phyloP scores from a whole-genome alignment of 1,140 invertebrate species.

The Pogonus chalceus region DNA sequence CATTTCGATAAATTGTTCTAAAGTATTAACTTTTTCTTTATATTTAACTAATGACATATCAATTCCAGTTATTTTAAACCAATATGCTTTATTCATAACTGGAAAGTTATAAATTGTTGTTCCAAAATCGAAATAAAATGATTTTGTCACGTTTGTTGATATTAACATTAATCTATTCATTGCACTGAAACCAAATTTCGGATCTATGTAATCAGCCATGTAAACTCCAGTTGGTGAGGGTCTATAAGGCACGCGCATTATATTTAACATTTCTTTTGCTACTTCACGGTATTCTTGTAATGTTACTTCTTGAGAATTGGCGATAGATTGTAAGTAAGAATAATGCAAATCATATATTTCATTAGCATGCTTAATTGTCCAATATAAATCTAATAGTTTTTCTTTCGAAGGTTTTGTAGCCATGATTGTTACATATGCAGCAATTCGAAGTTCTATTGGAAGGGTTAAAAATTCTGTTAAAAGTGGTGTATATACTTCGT shows the following conservation, averaged over 20 bases:
- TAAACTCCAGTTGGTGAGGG: neutral
- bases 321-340: conserved; percentile 32
- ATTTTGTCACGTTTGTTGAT: neutral
- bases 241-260: neutral
- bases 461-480: conserved; percentile 28
- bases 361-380: conserved; percentile 29
- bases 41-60: neutral
- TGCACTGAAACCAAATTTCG: neutral
- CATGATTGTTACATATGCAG: conserved; percentile 35
- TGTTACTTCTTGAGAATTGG: conserved; percentile 28
- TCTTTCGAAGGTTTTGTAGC: conserved; percentile 25
- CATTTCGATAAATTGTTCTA: neutral
- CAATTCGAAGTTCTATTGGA: conserved; percentile 28
- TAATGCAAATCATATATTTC: conserved; percentile 38
- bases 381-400: conserved; percentile 33
- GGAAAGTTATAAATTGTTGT: neutral
- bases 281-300: neutral
- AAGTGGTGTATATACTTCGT: conserved; percentile 36
- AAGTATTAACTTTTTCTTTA: too few species aligned
- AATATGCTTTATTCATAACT: neutral
- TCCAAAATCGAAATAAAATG: neutral
- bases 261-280: neutral
- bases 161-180: neutral
- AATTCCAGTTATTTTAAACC: neutral
- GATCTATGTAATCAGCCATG: neutral